These are phyloP conservation scores for Aldrovandia affinis DNA, from an alignment of 2,797 vertebrate species.

Conservation along the genomic window DNA sequence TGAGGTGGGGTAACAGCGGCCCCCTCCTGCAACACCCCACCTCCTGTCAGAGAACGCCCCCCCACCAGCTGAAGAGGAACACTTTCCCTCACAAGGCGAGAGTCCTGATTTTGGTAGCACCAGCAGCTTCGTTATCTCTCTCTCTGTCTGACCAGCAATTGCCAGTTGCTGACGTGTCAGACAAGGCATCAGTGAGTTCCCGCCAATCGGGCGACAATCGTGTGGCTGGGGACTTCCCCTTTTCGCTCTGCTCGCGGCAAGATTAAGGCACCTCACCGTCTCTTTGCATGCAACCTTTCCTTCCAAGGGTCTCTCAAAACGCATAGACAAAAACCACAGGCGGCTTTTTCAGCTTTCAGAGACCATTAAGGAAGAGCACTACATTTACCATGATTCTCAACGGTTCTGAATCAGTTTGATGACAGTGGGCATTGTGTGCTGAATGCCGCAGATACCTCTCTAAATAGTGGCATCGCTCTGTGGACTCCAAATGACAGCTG, in stretches of 20 bases:
- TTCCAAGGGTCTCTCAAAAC: too few relatives aligned
- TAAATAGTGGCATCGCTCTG: neutral
- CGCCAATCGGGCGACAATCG: slow-evolving; percentile 27
- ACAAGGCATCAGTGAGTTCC: slow-evolving; percentile 27
- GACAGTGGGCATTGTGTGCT: neutral
- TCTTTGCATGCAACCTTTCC: neutral
- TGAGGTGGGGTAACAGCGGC: slow-evolving; percentile 33
- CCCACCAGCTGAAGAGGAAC: slow-evolving; percentile 26
- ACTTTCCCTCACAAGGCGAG: slow-evolving; percentile 1
- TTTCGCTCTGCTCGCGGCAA: slow-evolving; percentile 17
- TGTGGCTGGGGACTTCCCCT: neutral
- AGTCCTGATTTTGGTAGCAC: neutral
- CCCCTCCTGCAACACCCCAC: neutral
- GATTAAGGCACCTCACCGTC: neutral
- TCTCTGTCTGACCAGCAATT: neutral
- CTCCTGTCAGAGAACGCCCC: neutral
- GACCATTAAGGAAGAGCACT: neutral
- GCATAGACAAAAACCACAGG: too few relatives aligned
- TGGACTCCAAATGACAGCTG: neutral
- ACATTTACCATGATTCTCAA: slow-evolving; percentile 1
- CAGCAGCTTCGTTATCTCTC: neutral
- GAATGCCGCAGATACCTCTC: neutral
- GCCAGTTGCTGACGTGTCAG: slow-evolving; percentile 20
- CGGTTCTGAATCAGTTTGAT: neutral
- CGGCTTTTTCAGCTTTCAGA: neutral